Conservation (phyloP, 2,888 invertebrate species). For the Hecatera dysodea region DNA sequence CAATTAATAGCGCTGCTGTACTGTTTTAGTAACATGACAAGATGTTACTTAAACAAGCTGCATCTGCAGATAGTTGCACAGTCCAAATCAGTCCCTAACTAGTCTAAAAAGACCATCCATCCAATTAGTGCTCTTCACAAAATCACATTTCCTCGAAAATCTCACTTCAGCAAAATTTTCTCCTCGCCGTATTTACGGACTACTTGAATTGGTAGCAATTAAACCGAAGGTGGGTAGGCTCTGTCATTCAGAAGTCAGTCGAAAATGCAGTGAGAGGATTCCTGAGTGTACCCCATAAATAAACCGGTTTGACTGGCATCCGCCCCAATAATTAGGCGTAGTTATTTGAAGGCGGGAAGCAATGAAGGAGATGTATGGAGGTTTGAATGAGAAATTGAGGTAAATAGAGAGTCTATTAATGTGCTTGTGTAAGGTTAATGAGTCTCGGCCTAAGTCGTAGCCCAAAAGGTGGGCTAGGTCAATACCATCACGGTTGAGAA, state of each 20-base stretch:
- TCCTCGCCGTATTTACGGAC: conserved; percentile 44
- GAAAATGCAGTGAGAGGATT: conserved; percentile 51
- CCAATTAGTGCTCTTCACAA: conserved; percentile 45
- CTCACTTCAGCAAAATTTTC: conserved; percentile 40
- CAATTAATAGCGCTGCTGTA: too few relatives aligned
- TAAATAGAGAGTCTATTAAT: conserved; percentile 51
- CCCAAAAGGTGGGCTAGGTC: background rate
- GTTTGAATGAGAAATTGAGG: conserved; percentile 55
- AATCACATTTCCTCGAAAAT: conserved; percentile 31
- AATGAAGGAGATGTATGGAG: conserved; percentile 58
- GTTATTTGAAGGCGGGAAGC: conserved; percentile 59
- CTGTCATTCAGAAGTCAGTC: conserved; percentile 49
- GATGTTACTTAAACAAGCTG: too few relatives aligned
- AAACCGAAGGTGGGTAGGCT: conserved; percentile 44
- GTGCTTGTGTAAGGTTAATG: conserved; percentile 36
- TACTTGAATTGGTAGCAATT: conserved; percentile 56
- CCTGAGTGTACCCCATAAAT: conserved; percentile 56
- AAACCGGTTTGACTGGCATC: conserved; percentile 59
- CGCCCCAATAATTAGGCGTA: conserved; percentile 61
- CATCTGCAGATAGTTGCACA: background rate
- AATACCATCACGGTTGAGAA: conserved; percentile 5
- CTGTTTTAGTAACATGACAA: too few relatives aligned
- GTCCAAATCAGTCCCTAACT: background rate
- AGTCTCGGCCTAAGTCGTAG: conserved; percentile 1
- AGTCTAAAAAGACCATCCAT: conserved; percentile 7